Conservation (phyloP, 2,888 invertebrate species). For the Slavum lentiscoides region DNA sequence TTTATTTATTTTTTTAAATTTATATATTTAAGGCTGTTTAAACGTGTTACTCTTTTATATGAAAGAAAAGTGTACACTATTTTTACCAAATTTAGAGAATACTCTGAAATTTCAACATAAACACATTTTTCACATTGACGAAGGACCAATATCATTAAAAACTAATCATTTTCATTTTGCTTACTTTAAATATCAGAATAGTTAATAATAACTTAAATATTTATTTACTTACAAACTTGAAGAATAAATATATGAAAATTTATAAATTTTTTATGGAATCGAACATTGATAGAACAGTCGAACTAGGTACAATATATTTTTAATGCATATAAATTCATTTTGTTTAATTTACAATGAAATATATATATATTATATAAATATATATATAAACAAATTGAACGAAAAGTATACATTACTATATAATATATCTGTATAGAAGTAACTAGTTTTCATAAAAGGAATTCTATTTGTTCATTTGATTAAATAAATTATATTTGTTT, state of each 20-base stretch:
- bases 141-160: no score
- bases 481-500: slow-evolving; percentile 35
- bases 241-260: background rate
- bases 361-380: background rate
- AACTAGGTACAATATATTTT: no score
- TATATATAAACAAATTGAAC: background rate
- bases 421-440: background rate
- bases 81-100: no score
- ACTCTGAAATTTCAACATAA: no score
- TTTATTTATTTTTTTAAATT: no score
- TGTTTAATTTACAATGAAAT: background rate
- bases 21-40: no score
- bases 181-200: background rate
- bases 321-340: no score
- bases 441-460: background rate
- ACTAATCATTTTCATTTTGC: background rate
- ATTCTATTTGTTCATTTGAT: slow-evolving; percentile 28
- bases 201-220: background rate
- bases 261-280: background rate
- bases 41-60: no score
- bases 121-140: no score
- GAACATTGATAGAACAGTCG: no score
- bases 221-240: slow-evolving; percentile 12
- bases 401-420: background rate
- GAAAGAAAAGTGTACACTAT: no score